Evolutionary conservation across 2,113 vertebrate genomes (phyloP).

Genomic region (Colossoma macropomum): DNA sequence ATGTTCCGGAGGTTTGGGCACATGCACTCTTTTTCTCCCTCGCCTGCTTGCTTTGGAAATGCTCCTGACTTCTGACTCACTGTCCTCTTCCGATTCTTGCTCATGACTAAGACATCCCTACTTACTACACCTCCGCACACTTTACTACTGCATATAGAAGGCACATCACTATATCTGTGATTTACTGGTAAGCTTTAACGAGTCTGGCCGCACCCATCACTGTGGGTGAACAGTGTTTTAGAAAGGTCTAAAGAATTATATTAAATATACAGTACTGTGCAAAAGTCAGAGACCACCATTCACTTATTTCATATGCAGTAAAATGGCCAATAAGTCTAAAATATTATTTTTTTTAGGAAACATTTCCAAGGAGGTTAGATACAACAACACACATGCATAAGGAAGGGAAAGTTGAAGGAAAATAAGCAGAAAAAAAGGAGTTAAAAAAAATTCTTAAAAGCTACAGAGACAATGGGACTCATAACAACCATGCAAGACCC

Average conservation of each 20-base stretch:
- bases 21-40: background rate
- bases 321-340: too few relatives aligned
- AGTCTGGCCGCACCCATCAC: background rate
- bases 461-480: too few relatives aligned
- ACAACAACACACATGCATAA: too few relatives aligned
- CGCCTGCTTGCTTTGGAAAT: constrained; percentile 65
- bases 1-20: constrained; percentile 66
- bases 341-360: too few relatives aligned
- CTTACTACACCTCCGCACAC: constrained; percentile 50
- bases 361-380: too few relatives aligned
- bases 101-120: constrained; percentile 64
- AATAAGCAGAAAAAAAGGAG: too few relatives aligned
- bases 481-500: too few relatives aligned
- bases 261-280: too few relatives aligned
- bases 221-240: background rate
- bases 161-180: background rate
- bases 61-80: constrained; percentile 69
- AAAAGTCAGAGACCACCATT: too few relatives aligned
- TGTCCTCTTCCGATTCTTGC: constrained; percentile 17
- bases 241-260: background rate
- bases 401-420: too few relatives aligned
- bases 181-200: background rate
- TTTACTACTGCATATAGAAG: constrained; percentile 19
- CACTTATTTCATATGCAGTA: too few relatives aligned
- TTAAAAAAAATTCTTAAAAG: too few relatives aligned